A percentile compares a stretch with the other conserved stretches of the same genome.
Conservation (phyloP, 2,113 vertebrate species). For the Lamprologus ornatipinnis region DNA sequence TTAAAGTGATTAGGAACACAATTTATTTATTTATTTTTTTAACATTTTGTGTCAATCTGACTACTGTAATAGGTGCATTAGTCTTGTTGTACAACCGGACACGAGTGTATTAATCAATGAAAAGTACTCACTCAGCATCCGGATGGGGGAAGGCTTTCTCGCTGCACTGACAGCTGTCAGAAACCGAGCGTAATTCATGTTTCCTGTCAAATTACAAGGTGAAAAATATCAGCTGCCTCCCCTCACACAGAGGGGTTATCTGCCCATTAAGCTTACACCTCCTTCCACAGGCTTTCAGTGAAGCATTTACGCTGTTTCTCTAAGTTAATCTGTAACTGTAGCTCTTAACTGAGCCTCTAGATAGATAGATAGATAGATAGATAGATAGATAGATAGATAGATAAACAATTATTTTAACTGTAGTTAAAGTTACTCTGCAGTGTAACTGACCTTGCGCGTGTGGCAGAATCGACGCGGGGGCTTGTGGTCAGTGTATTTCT, state of each 20-base stretch:
- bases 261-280: background rate
- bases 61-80: background rate
- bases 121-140: conserved; percentile 80
- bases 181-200: conserved; percentile 90
- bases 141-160: conserved; percentile 78
- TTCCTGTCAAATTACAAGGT: conserved; percentile 15
- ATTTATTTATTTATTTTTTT: background rate
- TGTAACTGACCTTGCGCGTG: conserved; percentile 37
- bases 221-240: background rate
- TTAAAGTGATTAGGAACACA: background rate
- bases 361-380: too few relatives aligned
- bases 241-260: background rate
- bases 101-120: background rate
- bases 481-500: conserved; percentile 40
- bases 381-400: too few relatives aligned
- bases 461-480: background rate
- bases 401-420: background rate
- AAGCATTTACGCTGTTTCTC: accelerated
- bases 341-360: too few relatives aligned
- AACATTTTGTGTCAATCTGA: background rate
- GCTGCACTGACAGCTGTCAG: conserved; percentile 81
- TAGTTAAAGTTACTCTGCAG: background rate
- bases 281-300: background rate
- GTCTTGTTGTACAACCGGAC: background rate
- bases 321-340: background rate